These are phyloP conservation scores for Babylonia areolata DNA, from an alignment of 1,140 invertebrate genomes.

Conservation along the genomic window DNA sequence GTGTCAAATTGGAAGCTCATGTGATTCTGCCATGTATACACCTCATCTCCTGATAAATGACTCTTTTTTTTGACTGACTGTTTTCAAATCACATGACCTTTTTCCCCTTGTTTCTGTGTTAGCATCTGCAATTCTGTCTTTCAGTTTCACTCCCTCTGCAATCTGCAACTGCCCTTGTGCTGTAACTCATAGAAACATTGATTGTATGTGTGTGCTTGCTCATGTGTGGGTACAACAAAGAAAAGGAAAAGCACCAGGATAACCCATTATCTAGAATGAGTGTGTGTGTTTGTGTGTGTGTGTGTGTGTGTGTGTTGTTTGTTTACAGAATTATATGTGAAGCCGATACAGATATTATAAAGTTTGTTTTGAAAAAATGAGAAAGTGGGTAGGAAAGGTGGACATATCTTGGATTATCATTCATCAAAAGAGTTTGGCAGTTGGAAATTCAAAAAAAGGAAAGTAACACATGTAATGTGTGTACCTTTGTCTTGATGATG, in stretches of 20 bases:
- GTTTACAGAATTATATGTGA: background rate
- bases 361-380: no score
- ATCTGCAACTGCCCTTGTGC: no score
- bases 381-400: no score
- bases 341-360: no score
- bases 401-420: no score
- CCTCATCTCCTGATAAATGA: background rate
- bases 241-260: background rate
- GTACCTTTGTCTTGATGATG: no score
- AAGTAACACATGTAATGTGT: no score
- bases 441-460: no score
- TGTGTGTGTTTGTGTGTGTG: constrained; percentile 29
- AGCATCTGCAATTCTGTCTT: background rate
- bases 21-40: background rate
- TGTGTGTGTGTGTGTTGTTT: constrained; percentile 21
- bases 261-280: background rate
- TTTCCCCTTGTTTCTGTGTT: background rate
- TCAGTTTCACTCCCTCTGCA: background rate
- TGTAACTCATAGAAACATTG: background rate
- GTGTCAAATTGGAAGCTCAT: background rate
- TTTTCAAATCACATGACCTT: background rate
- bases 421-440: no score
- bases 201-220: background rate
- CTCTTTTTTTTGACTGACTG: background rate
- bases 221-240: background rate